These are phyloP conservation scores for Dermolepida albohirtum DNA, from an alignment of 2,888 invertebrate genomes.

Conservation along the genomic window DNA sequence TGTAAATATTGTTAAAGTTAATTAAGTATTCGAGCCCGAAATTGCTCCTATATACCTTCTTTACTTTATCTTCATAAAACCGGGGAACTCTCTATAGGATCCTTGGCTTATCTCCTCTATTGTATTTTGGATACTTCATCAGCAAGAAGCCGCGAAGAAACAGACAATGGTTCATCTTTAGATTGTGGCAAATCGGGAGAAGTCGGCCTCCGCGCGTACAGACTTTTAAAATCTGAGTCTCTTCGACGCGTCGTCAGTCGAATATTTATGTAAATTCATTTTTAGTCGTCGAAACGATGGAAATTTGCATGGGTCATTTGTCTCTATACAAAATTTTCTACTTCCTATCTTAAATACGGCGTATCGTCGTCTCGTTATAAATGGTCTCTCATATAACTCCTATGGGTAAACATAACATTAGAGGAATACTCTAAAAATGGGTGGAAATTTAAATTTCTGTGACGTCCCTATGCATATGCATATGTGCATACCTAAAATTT, in stretches of 20 bases:
- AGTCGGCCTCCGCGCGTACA: conserved; percentile 21
- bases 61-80: conserved; percentile 37
- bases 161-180: conserved; percentile 46
- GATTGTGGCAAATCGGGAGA: conserved; percentile 41
- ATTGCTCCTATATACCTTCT: conserved; percentile 26
- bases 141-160: conserved; percentile 42
- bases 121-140: conserved; percentile 48
- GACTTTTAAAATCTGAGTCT: conserved; percentile 47
- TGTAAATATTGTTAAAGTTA: conserved; percentile 46
- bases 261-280: conserved; percentile 30
- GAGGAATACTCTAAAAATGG: not conserved
- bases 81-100: conserved; percentile 35
- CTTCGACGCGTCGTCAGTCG: conserved; percentile 10
- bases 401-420: conserved; percentile 5
- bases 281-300: conserved; percentile 43
- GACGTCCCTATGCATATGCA: conserved; percentile 13
- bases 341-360: conserved; percentile 4
- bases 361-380: conserved; percentile 10
- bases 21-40: conserved; percentile 45
- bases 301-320: conserved; percentile 45
- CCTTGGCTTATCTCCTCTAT: conserved; percentile 48
- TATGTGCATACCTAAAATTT: conserved; percentile 22
- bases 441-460: conserved; percentile 32
- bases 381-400: not conserved
- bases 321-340: conserved; percentile 28